These are phyloP conservation scores for Callospermophilus lateralis DNA, from an alignment of 2,113 vertebrate genomes.

Conservation along the genomic window DNA sequence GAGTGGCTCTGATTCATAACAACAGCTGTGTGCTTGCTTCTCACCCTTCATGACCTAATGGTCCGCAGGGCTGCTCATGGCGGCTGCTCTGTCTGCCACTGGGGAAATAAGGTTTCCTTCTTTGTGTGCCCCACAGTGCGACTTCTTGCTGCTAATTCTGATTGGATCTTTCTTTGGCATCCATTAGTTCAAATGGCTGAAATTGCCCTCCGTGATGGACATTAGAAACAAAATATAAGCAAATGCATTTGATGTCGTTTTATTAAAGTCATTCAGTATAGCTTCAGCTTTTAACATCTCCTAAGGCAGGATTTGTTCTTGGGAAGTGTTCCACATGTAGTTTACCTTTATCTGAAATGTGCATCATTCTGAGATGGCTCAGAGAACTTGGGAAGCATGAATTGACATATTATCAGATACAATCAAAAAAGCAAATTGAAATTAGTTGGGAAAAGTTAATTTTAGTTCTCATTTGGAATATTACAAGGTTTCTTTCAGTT, in stretches of 20 bases:
- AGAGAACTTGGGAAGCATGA: neutral
- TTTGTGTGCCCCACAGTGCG: neutral
- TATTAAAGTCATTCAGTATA: neutral
- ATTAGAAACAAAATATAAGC: neutral
- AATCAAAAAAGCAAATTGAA: neutral
- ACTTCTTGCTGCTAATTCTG: neutral
- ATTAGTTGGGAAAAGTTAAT: neutral
- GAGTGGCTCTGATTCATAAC: neutral
- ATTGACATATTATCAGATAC: neutral
- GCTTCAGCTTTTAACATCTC: neutral
- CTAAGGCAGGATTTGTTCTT: neutral
- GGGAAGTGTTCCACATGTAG: neutral
- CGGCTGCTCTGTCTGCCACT: neutral
- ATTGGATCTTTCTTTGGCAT: neutral
- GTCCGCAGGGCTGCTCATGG: rapidly evolving
- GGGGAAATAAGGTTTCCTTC: neutral
- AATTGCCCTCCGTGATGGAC: neutral
- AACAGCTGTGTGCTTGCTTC: neutral
- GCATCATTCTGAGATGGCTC: neutral
- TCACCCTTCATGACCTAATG: neutral
- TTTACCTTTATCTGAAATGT: neutral
- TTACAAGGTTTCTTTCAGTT: neutral
- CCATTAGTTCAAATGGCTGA: neutral
- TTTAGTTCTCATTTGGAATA: constrained; percentile 24
- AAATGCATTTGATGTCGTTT: neutral